A percentile compares a stretch with the other conserved stretches of the same genome.
Evolutionary conservation across 2,888 invertebrate genomes (phyloP).

Genomic region (Anthoptus insignis): DNA sequence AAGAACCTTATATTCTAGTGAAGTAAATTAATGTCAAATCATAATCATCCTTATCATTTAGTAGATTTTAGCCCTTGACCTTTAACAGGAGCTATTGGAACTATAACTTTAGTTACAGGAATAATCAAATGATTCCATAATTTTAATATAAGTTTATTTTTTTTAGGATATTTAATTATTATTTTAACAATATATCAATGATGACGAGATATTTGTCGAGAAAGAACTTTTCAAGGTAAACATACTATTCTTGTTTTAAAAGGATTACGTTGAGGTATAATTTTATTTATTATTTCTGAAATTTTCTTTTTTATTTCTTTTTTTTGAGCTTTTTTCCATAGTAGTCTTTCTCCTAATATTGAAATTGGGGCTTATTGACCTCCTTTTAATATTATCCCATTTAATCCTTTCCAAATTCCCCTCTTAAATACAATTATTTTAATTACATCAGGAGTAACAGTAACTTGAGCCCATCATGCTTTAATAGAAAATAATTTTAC

Average conservation of each 20-base stretch:
- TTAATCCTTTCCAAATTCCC: slow-evolving; percentile 91
- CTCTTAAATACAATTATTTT: slow-evolving; percentile 91
- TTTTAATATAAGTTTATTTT: slow-evolving; percentile 81
- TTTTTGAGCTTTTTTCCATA: no score
- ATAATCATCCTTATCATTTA: no score
- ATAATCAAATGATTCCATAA: slow-evolving; percentile 89
- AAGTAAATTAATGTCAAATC: no score
- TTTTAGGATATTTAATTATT: slow-evolving; percentile 78
- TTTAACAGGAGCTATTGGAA: slow-evolving; percentile 86
- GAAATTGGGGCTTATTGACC: slow-evolving; percentile 87
- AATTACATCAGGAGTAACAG: slow-evolving; percentile 89
- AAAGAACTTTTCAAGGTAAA: slow-evolving; percentile 89
- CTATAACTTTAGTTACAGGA: slow-evolving; percentile 85
- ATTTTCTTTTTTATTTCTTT: no score
- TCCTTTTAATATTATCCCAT: slow-evolving; percentile 86
- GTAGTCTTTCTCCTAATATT: slow-evolving; percentile 71
- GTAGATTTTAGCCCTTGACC: no score
- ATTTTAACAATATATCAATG: slow-evolving; percentile 88
- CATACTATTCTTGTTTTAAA: slow-evolving; percentile 87
- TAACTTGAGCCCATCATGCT: slow-evolving; percentile 86
- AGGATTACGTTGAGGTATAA: slow-evolving; percentile 90
- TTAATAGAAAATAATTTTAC: slow-evolving; percentile 72
- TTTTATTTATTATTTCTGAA: slow-evolving; percentile 91
- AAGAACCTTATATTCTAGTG: no score
- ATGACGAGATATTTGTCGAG: slow-evolving; percentile 90